Percentiles rank a stretch among this genome's conserved stretches.
These are phyloP conservation scores for Drosophila lini DNA, from an alignment of 1,140 invertebrate species.

Conservation along the genomic window DNA sequence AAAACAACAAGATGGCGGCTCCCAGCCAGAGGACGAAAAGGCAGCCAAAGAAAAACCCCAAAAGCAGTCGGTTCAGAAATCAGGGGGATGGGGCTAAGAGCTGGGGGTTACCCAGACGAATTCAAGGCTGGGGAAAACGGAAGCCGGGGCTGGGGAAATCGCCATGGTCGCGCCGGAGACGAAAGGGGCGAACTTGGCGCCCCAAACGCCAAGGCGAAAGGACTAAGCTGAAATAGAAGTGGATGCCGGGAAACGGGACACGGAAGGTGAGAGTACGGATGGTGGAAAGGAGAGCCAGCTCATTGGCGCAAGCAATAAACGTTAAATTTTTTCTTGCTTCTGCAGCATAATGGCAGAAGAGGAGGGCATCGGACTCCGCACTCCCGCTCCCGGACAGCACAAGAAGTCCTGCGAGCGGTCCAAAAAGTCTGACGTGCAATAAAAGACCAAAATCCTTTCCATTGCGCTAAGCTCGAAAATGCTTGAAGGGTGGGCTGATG, in stretches of 20 bases:
- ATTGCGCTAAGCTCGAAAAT: conserved; percentile 77
- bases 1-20: conserved; percentile 82
- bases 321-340: conserved; percentile 80
- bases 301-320: conserved; percentile 83
- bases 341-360: conserved; percentile 68
- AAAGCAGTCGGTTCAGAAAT: conserved; percentile 46
- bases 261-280: conserved; percentile 9
- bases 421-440: conserved; percentile 79
- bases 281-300: conserved; percentile 61
- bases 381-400: conserved; percentile 33
- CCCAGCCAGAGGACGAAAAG: conserved; percentile 60
- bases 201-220: conserved; percentile 68
- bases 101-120: conserved; percentile 26
- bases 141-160: conserved; percentile 47
- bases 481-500: conserved; percentile 28
- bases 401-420: conserved; percentile 66
- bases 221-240: conserved; percentile 55
- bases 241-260: conserved; percentile 14
- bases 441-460: conserved; percentile 83
- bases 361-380: conserved; percentile 27
- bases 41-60: conserved; percentile 70
- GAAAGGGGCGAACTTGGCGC: conserved; percentile 69
- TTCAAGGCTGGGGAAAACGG: conserved; percentile 13
- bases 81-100: neutral
- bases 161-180: conserved; percentile 42